A percentile compares a stretch with the other conserved stretches of the same genome.
phyloP scores from a whole-genome alignment of 2,797 vertebrate species.

The Odontamblyopus rebecca region DNA sequence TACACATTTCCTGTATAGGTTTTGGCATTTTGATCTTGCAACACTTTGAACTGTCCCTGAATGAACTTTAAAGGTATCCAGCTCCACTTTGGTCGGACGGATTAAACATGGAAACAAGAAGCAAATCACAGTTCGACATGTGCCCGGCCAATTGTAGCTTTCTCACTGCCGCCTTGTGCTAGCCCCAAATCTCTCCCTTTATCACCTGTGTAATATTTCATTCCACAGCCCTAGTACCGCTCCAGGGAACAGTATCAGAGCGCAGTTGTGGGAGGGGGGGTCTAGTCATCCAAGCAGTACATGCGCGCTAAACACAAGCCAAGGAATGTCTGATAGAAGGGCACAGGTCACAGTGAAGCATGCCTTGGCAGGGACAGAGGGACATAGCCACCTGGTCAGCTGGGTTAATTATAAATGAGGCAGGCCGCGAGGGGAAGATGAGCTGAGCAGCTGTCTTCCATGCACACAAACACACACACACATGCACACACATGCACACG shows the following conservation, averaged over 20 bases:
- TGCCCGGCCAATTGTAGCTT: constrained; percentile 2
- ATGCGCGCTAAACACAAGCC: constrained; percentile 67
- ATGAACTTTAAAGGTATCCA: constrained; percentile 48
- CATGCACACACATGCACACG: neutral
- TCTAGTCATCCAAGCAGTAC: constrained; percentile 56
- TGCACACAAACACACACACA: constrained; percentile 47
- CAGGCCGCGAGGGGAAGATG: constrained; percentile 77
- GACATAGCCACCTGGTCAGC: constrained; percentile 80
- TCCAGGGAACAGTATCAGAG: constrained; percentile 63
- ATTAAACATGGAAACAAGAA: neutral
- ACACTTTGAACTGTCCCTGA: constrained; percentile 67
- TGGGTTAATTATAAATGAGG: constrained; percentile 81
- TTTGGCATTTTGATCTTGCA: constrained; percentile 15
- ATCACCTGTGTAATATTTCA: constrained; percentile 32
- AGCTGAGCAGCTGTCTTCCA: constrained; percentile 81
- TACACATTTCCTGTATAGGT: neutral
- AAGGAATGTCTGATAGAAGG: constrained; percentile 71
- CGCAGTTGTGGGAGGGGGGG: constrained; percentile 24
- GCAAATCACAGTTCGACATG: constrained; percentile 9
- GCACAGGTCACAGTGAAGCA: constrained; percentile 69
- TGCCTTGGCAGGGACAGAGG: constrained; percentile 76
- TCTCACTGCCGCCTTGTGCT: constrained; percentile 1
- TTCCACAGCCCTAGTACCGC: constrained; percentile 46
- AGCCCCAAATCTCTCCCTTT: constrained; percentile 9
- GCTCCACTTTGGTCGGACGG: constrained; percentile 25